phyloP scores from a whole-genome alignment of 2,113 vertebrate genomes.

The Trinectes maculatus region DNA sequence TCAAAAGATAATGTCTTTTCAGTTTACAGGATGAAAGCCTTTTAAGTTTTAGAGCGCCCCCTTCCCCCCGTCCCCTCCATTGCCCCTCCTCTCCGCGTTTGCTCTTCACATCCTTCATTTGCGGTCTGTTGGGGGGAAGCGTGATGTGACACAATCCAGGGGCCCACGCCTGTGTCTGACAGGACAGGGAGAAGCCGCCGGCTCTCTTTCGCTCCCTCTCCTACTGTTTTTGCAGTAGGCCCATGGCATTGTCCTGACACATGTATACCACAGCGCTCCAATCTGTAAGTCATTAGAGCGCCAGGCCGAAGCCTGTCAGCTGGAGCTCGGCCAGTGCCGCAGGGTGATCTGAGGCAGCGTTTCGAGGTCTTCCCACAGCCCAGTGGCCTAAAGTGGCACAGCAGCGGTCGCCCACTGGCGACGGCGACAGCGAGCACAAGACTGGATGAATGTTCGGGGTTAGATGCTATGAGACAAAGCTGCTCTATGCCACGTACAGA shows the following conservation, averaged over 20 bases:
- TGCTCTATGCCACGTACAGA: constrained; percentile 4
- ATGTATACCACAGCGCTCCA: constrained; percentile 82
- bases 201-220: constrained; percentile 65
- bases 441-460: constrained; percentile 33
- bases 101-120: constrained; percentile 83
- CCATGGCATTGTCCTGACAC: constrained; percentile 85
- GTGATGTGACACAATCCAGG: constrained; percentile 90
- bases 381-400: constrained; percentile 73
- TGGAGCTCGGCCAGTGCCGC: constrained; percentile 89
- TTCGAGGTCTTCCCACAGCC: constrained; percentile 51
- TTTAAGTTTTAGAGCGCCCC: constrained; percentile 65
- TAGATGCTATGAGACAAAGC: constrained; percentile 12
- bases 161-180: constrained; percentile 82
- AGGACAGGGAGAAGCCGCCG: constrained; percentile 75
- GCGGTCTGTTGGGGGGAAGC: constrained; percentile 74
- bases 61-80: constrained; percentile 2
- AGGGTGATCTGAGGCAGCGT: constrained; percentile 80
- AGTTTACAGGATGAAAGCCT: constrained; percentile 85
- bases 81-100: constrained; percentile 73
- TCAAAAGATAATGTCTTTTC: constrained; percentile 94
- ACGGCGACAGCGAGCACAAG: constrained; percentile 81
- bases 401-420: constrained; percentile 76
- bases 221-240: constrained; percentile 70
- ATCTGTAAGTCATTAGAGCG: constrained; percentile 93
- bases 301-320: constrained; percentile 80